Evolutionary conservation across 2,888 invertebrate species (phyloP), one percentile per base, ranked within the genome.

Genomic region (Tryphoninae sp.): DNA sequence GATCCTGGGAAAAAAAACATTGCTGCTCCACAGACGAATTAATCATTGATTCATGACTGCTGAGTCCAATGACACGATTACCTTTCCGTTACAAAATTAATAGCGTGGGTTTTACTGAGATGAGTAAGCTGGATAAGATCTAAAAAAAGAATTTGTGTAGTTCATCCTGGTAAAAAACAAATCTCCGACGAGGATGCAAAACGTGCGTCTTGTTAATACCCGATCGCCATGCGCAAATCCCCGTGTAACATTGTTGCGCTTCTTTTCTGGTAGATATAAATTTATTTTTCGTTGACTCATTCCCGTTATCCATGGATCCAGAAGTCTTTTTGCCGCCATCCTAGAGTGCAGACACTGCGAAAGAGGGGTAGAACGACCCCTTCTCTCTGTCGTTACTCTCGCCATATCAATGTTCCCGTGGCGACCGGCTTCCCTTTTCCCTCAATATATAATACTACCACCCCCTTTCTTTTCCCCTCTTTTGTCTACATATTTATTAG

Each of bases 401-500:
- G 74, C 69, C 64, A 45, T 74, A 81, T 78, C 74, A 78, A 74
- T 78, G 69, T 51, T 19, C 49, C 45, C 58, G 58, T 9, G 19
- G 6, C 33, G 33, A 33, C 33, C 33, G 19, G 49, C 19, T 22
- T 26, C 53, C 53, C 51, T 26, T 72, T 72, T 51, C 49, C 49
- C 55, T 33, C 59, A 13, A 16, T 53, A 42, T 51, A 11, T 62
- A 72, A 62, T 9, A 19, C 45, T 49, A 6, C 67, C 23, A 22
- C 59, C 59, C 64, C 7, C 42, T 71, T 22, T 62, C 33, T 71
- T 61, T 65, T 45, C 19, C 53, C 23, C 61, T 49, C 71, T 51
- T 59, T 42, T 71, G 61, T 78, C 74, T 83, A 81, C 81, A 81
- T 81, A 83, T 83, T 83, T 78, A 81, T 83, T 81, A 75, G 72